These are phyloP conservation scores for Gallinago solitaria DNA, from an alignment of 2,797 vertebrate species.

Conservation along the genomic window DNA sequence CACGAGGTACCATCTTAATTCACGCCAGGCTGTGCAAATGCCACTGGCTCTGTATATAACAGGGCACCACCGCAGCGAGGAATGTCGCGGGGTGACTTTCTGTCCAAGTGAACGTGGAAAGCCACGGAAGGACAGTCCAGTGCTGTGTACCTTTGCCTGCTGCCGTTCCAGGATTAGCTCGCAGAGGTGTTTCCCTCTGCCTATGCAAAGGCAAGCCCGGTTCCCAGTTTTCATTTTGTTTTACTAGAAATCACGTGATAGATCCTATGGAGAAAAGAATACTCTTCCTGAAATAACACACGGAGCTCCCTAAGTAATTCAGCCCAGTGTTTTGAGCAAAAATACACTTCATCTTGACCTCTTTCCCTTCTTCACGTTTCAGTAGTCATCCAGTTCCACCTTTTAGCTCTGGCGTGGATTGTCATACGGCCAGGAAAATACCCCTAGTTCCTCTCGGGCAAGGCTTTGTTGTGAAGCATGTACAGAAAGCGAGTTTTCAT, in stretches of 20 bases:
- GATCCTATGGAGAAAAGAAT: neutral
- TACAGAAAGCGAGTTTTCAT: neutral
- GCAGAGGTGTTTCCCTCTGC: neutral
- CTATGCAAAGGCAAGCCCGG: neutral
- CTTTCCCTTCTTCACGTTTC: neutral
- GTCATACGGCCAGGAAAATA: neutral
- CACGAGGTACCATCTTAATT: neutral
- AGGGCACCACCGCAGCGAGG: slow-evolving; percentile 42
- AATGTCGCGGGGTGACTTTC: slow-evolving; percentile 64
- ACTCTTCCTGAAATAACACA: neutral
- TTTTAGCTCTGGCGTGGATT: neutral
- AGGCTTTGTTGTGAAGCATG: neutral
- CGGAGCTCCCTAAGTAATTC: neutral
- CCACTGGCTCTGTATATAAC: neutral
- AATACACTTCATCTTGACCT: neutral
- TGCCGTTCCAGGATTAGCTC: neutral
- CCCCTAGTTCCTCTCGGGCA: neutral
- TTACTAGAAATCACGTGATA: neutral
- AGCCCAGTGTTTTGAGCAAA: neutral
- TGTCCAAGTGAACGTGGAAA: slow-evolving; percentile 29
- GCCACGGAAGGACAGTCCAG: neutral
- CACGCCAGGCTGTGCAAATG: neutral
- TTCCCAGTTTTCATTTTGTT: neutral
- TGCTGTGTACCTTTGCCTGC: neutral
- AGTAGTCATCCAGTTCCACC: neutral